Conservation (phyloP, 2,113 vertebrate genomes). For the Xiphorhynchus elegans region DNA sequence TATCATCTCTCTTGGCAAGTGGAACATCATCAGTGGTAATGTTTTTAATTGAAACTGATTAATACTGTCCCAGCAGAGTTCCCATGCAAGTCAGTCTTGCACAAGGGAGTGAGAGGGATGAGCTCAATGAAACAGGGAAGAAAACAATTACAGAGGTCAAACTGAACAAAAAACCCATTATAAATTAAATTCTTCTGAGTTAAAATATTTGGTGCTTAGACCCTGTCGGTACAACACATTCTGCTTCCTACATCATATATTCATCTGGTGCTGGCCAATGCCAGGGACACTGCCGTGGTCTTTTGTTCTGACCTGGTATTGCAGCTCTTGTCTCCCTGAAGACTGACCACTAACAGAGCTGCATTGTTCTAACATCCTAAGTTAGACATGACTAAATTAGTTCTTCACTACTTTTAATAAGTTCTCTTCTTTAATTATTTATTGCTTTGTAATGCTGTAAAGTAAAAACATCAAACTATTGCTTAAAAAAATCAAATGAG, state of each 20-base stretch:
- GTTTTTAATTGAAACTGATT: slow-evolving; percentile 55
- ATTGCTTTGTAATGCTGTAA: slow-evolving; percentile 29
- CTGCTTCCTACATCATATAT: background rate
- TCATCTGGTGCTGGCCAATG: background rate
- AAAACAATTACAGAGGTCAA: slow-evolving; percentile 29
- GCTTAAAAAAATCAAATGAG: slow-evolving; percentile 45
- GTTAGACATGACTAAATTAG: slow-evolving; percentile 23
- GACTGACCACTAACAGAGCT: background rate
- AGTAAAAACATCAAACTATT: slow-evolving; percentile 40
- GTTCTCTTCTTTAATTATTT: background rate
- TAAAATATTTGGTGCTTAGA: background rate
- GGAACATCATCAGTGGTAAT: slow-evolving; percentile 3
- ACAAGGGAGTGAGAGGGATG: background rate
- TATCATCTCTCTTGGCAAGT: background rate
- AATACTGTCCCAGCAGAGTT: background rate
- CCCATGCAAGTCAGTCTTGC: background rate
- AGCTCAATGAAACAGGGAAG: slow-evolving; percentile 6
- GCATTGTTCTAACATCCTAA: background rate
- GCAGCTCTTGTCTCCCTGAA: background rate
- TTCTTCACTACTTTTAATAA: slow-evolving; percentile 33
- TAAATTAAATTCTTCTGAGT: background rate
- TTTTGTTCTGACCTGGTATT: background rate
- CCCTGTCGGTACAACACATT: background rate
- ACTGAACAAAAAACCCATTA: background rate
- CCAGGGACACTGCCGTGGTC: background rate